Evolutionary conservation across 2,888 invertebrate genomes (phyloP), one percentile per base, ranked within the genome.

Genomic region (Dryocosmus kuriphilus): DNA sequence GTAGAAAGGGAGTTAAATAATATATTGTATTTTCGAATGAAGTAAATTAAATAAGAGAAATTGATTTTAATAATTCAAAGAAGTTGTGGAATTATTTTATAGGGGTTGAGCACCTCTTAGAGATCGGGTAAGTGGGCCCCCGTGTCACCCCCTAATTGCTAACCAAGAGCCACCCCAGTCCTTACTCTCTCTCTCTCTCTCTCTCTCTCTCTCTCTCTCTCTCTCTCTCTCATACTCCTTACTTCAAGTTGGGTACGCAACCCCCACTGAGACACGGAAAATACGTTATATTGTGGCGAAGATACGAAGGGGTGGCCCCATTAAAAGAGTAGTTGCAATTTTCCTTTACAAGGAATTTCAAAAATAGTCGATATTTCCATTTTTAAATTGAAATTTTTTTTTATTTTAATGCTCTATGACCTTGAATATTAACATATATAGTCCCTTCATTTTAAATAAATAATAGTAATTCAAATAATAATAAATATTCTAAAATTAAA

Each of bases 81-180:
- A n/a, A n/a, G 2, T 5, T 16, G 41, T 16, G 51, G 9, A n/a
- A 51, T n/a, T n/a, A 51, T n/a, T 8, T 14, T 57, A 5, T 14
- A 24, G 78, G 82, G 78, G 83, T 86, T 87, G 85, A 86, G 86
- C 83, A 84, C 84, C 85, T 84, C 83, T 85, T 83, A 75, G 83
- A 85, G 85, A 85, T 86, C 82, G 82, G 82, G 85, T 88, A 86
- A 87, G 86, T 86, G 86, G 86, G 83, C 85, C 86, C 86, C 85
- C 83, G 86, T 87, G 88, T 87, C 87, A 85, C 82, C 85, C 86
- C 84, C 86, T 86, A 88, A 88, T 88, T 88, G 87, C 86, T 86
- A 87, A 87, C 86, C 86, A 86, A 86, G 86, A 87, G 85, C 85
- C 85, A 85, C 82, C 85, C 80, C 83, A 82, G 80, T 79, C 82